Evolutionary conservation across 2,113 vertebrate species (phyloP).

Genomic region (Mandrillus leucophaeus): DNA sequence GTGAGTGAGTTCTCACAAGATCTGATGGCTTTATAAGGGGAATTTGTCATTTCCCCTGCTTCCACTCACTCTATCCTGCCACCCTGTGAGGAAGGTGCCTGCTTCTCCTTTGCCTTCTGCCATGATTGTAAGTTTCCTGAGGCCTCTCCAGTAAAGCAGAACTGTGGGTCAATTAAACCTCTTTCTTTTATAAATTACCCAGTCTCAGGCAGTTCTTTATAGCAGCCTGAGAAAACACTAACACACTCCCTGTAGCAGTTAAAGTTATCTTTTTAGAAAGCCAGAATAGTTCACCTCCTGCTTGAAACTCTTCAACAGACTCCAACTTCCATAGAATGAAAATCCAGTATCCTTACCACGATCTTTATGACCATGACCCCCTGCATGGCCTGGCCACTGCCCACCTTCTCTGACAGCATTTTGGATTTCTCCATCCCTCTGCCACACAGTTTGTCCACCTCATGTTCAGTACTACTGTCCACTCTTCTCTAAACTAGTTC

Average conservation of each 20-base stretch:
- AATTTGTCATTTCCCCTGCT: no score
- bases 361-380: not conserved
- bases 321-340: not conserved
- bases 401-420: not conserved
- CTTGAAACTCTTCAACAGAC: not conserved
- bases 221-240: no score
- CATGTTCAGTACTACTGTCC: not conserved
- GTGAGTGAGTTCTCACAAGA: no score
- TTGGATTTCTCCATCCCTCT: not conserved
- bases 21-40: no score
- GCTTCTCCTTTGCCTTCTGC: no score
- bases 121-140: no score
- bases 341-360: not conserved
- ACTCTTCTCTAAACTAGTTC: not conserved
- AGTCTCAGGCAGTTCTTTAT: no score
- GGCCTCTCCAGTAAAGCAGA: no score
- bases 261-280: not conserved
- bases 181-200: no score
- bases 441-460: not conserved
- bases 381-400: not conserved
- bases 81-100: no score
- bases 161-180: no score
- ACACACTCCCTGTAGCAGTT: not conserved
- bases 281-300: not conserved
- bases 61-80: no score